A percentile compares a stretch with the other conserved stretches of the same genome.
Evolutionary conservation across 1,140 invertebrate genomes (phyloP).

Genomic region (Armadillidium nasatum): DNA sequence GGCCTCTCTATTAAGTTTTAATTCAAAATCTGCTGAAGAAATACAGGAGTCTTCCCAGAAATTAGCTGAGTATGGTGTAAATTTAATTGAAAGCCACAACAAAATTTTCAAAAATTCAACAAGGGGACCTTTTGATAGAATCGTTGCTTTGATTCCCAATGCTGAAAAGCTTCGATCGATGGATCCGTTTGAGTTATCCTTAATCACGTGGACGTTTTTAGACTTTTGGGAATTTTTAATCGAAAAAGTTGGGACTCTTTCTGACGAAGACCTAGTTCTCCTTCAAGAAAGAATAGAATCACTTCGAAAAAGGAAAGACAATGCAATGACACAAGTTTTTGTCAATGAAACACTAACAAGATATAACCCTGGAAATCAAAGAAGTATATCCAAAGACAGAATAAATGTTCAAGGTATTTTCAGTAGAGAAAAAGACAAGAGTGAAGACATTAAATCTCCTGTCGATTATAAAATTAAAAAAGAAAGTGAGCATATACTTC

Average conservation of each 20-base stretch:
- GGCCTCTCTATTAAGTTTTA: conserved; percentile 19
- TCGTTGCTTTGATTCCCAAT: conserved; percentile 29
- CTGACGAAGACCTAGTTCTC: conserved; percentile 27
- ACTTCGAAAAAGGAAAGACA: conserved; percentile 32
- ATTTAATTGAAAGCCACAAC: neutral
- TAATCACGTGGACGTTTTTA: conserved; percentile 41
- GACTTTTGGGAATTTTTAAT: conserved; percentile 44
- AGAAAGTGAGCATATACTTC: too few species aligned
- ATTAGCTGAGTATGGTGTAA: neutral
- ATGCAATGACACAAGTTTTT: conserved; percentile 26
- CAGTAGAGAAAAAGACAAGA: too few species aligned
- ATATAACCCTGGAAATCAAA: conserved; percentile 13
- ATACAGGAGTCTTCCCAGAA: neutral
- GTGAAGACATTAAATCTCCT: too few species aligned
- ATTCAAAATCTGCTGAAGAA: neutral
- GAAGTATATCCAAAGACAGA: neutral
- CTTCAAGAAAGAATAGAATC: conserved; percentile 28
- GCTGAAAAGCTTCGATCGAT: conserved; percentile 31
- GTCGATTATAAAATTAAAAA: too few species aligned
- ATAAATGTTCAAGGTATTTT: neutral
- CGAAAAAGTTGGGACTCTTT: conserved; percentile 42
- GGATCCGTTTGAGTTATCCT: conserved; percentile 38
- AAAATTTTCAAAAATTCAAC: neutral
- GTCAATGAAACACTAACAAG: conserved; percentile 30
- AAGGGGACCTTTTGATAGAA: neutral